phyloP scores from a whole-genome alignment of 2,113 vertebrate genomes.

The Bos taurus region DNA sequence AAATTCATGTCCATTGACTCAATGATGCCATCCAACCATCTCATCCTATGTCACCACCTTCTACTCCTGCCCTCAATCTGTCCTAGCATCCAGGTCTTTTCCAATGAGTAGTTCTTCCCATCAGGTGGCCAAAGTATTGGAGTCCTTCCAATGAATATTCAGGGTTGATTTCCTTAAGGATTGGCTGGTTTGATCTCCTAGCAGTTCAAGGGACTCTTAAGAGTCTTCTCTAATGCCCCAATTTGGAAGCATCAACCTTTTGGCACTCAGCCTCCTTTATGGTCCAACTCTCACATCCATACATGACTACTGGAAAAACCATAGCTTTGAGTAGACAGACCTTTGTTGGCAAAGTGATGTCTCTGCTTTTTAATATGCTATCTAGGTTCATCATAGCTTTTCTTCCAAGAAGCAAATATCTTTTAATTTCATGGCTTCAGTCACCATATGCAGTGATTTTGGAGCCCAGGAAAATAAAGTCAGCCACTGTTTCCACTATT shows the following conservation, averaged over 20 bases:
- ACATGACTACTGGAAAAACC: background rate
- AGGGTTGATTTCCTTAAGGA: background rate
- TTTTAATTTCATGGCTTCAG: background rate
- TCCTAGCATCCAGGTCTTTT: background rate
- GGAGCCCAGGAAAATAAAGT: background rate
- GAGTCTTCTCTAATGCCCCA: background rate
- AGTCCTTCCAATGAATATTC: background rate
- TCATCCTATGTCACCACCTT: background rate
- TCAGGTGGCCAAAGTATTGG: background rate
- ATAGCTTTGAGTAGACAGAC: background rate
- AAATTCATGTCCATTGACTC: background rate
- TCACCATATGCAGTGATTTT: background rate
- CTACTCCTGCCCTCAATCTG: background rate
- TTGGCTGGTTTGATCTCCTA: background rate
- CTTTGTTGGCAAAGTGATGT: background rate
- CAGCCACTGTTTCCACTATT: no score
- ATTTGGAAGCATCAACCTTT: background rate
- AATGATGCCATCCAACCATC: background rate
- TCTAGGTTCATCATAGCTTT: background rate
- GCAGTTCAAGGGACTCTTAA: background rate
- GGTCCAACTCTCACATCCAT: background rate
- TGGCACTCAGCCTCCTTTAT: accelerated
- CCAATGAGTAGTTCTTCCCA: background rate
- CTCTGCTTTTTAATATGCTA: background rate
- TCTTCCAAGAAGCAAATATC: background rate